These are phyloP conservation scores for Mastomys coucha DNA, from an alignment of 2,113 vertebrate genomes.

Conservation along the genomic window DNA sequence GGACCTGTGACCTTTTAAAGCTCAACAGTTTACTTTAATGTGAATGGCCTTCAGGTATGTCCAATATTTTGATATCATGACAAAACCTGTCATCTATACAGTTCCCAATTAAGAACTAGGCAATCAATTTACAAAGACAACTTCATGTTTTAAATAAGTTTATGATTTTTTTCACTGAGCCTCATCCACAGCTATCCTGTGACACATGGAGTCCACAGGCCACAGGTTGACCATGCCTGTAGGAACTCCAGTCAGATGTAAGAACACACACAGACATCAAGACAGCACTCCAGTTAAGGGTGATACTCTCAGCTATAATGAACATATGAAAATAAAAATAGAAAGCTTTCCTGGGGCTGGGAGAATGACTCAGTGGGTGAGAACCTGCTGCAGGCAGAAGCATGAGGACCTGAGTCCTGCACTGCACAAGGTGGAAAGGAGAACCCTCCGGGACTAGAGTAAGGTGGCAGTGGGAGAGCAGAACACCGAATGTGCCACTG, in stretches of 20 bases:
- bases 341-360: background rate
- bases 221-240: background rate
- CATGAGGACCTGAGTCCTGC: background rate
- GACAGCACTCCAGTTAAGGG: background rate
- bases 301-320: background rate
- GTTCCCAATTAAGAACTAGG: background rate
- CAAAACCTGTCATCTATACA: background rate
- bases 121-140: background rate
- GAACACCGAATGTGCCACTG: background rate
- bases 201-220: too few species aligned
- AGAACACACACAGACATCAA: background rate
- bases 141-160: background rate
- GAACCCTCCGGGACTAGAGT: background rate
- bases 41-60: background rate
- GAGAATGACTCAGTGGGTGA: background rate
- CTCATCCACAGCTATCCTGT: background rate
- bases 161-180: background rate
- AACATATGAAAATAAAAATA: slow-evolving; percentile 23
- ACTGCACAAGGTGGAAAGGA: background rate
- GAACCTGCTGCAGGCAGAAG: background rate
- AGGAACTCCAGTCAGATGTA: background rate
- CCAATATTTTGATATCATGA: background rate
- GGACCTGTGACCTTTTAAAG: slow-evolving; percentile 17
- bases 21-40: slow-evolving; percentile 14
- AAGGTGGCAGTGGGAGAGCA: background rate